These are phyloP conservation scores for Echinarachnius parma DNA, from an alignment of 53 echinoderm and acorn worm species.

Conservation along the genomic window DNA sequence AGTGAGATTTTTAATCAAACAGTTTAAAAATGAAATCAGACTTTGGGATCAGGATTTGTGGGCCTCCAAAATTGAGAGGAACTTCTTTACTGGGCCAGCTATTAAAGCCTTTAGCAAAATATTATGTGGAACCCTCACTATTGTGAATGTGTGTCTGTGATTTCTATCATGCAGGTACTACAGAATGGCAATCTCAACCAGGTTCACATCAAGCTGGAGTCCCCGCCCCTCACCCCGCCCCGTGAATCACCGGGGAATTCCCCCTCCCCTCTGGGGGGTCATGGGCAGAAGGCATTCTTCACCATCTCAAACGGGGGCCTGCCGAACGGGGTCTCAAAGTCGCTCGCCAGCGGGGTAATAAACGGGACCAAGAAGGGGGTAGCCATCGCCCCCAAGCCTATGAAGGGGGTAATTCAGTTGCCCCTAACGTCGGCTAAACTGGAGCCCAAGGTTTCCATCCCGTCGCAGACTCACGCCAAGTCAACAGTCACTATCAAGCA, in stretches of 20 bases:
- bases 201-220: constrained; percentile 79
- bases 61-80: too few species aligned
- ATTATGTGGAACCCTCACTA: too few species aligned
- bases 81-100: too few species aligned
- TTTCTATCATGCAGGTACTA: too few species aligned
- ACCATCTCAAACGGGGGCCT: constrained; percentile 31
- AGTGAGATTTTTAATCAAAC: too few species aligned
- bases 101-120: too few species aligned
- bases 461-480: constrained; percentile 29
- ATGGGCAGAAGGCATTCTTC: constrained; percentile 9
- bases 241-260: constrained; percentile 48
- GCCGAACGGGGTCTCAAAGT: constrained; percentile 38
- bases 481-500: constrained; percentile 58
- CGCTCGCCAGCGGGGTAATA: constrained; percentile 34
- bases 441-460: constrained; percentile 34
- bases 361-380: constrained; percentile 48
- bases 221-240: constrained; percentile 92
- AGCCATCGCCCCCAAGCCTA: constrained; percentile 55
- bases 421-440: constrained; percentile 76
- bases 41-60: too few species aligned
- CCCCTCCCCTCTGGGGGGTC: constrained; percentile 6
- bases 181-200: constrained; percentile 27
- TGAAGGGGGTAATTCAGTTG: constrained; percentile 44
- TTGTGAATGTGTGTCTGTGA: too few species aligned
- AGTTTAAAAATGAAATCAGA: too few species aligned